A percentile compares a stretch with the other conserved stretches of the same genome.
phyloP scores from a whole-genome alignment of 2,797 vertebrate species.

The Acipenser oxyrinchus region DNA sequence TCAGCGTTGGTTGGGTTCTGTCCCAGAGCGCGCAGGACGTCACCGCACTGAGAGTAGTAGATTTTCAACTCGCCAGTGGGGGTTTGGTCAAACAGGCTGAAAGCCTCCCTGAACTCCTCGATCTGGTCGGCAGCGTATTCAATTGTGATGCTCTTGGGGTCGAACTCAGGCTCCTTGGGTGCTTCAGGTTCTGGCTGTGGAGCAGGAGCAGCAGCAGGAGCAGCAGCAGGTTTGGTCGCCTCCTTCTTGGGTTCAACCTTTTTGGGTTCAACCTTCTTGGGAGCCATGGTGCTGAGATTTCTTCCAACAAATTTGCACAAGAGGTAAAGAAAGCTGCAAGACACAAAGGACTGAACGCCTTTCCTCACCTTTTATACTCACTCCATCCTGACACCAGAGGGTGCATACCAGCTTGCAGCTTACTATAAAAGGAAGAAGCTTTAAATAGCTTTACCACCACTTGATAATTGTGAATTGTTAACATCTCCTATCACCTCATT shows the following conservation, averaged over 20 bases:
- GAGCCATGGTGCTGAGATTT: conserved; percentile 47
- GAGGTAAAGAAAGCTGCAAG: conserved; percentile 30
- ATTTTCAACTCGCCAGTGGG: conserved; percentile 84
- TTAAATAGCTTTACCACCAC: conserved; percentile 58
- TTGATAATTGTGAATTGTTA: conserved; percentile 70
- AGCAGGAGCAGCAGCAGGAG: conserved; percentile 43
- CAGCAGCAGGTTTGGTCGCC: conserved; percentile 24
- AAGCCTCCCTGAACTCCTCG: conserved; percentile 89
- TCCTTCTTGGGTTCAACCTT: conserved; percentile 63
- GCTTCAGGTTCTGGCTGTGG: conserved; percentile 53
- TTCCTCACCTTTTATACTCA: conserved; percentile 57
- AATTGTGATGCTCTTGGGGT: conserved; percentile 78
- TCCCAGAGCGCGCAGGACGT: conserved; percentile 85
- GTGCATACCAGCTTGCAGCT: conserved; percentile 30
- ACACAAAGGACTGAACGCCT: conserved; percentile 36
- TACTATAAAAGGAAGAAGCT: conserved; percentile 74
- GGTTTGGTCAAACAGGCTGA: conserved; percentile 85
- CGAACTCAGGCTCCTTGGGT: conserved; percentile 71
- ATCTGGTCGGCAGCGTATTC: conserved; percentile 58
- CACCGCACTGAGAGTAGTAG: conserved; percentile 80
- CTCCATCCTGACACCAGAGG: conserved; percentile 37
- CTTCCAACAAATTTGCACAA: conserved; percentile 2
- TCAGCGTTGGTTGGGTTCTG: conserved; percentile 94
- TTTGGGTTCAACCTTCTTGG: conserved; percentile 67
- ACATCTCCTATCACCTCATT: conserved; percentile 60